Evolutionary conservation across 2,888 invertebrate species (phyloP).

Genomic region (Chalcosyrphus nemorum): DNA sequence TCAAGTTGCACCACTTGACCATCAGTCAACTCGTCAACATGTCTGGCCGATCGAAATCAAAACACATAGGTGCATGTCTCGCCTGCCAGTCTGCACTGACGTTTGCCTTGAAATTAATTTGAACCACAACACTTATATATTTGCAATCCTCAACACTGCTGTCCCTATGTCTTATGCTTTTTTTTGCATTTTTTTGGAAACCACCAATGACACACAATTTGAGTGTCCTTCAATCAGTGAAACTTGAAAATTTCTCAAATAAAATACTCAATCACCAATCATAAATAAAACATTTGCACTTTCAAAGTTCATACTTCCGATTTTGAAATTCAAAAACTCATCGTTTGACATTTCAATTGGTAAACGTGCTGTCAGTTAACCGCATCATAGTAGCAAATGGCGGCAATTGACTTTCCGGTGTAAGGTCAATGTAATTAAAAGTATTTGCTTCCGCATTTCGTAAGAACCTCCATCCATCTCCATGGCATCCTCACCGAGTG

Average conservation of each 20-base stretch:
- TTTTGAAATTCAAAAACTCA: not conserved
- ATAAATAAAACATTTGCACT: not conserved
- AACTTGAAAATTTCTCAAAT: not conserved
- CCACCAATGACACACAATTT: not conserved
- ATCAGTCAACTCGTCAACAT: not conserved
- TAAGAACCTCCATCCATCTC: conserved; percentile 21
- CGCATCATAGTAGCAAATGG: not conserved
- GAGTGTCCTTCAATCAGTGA: not conserved
- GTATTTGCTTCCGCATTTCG: conserved; percentile 33
- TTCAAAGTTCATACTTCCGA: not conserved
- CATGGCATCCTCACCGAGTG: not conserved
- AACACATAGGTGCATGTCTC: not conserved
- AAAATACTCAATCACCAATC: not conserved
- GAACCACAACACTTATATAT: too few relatives aligned
- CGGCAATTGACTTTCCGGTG: conserved; percentile 4
- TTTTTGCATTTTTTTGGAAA: not conserved
- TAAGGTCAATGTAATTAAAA: conserved; percentile 38
- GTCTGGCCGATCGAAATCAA: not conserved
- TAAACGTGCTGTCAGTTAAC: not conserved
- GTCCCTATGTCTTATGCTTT: not conserved
- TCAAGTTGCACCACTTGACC: not conserved
- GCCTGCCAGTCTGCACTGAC: not conserved
- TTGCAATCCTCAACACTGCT: too few relatives aligned
- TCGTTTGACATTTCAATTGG: conserved; percentile 18
- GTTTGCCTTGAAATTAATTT: not conserved